Evolutionary conservation across 2,888 invertebrate species (phyloP), one percentile per base, ranked within the genome.

Genomic region (Chymomyza caudatula): DNA sequence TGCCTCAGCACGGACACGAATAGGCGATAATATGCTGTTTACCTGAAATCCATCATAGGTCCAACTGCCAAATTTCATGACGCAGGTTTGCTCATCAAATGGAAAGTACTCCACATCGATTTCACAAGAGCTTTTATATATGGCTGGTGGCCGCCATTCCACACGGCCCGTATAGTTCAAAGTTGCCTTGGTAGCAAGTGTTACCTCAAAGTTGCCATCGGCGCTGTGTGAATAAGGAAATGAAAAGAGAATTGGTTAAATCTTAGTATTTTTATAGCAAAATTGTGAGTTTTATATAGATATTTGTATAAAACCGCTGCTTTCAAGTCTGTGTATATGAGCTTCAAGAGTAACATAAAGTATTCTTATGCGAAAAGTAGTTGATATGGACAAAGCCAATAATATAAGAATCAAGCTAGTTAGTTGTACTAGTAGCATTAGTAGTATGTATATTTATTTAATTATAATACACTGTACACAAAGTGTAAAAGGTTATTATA

Each of bases 91-190:
- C 90, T 95, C 95, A 90, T 96, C 96, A 90, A 96, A 96, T 25
- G 96, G 96, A 90, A 96, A 96, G 90, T 95, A 96, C 90, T 95
- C 95, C 71, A 96, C 95, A 91, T 96, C 95, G 87, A 96, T 96
- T 91, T 95, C 95, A 89, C 96, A 96, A 87, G 95, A 95, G 90
- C 96, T 96, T 92, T 97, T 91, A 92, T 96, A 97, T 88, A 97
- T 96, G 80, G 96, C 97, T 44, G 97, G 97, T 63, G 97, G 97
- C 87, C 96, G 96, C 96, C 96, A 96, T 86, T 95, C 95, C 61
- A 97, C 96, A 79, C 94, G 93, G 65, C 96, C 96, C 59, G 95
- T 94, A 89, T 93, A 94, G 91, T 95, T 95, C 55, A 96, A 92
- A 67, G 95, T 95, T 69, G 95, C 95, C 89, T 95, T 95, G 65